Evolutionary conservation across 2,797 vertebrate species (phyloP).

Genomic region (Zalophus californianus): DNA sequence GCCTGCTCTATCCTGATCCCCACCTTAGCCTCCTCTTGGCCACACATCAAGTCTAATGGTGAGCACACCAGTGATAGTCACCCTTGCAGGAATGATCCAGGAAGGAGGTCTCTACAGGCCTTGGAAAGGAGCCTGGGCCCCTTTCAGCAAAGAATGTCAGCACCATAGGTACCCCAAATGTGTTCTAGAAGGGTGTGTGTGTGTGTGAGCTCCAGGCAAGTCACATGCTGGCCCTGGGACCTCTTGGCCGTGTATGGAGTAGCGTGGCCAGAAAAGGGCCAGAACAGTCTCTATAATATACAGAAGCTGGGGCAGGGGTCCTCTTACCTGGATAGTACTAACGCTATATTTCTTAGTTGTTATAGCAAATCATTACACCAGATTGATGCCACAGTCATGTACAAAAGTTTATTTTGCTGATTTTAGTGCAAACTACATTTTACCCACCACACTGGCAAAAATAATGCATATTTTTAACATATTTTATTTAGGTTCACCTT

Average conservation of each 20-base stretch:
- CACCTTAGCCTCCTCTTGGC: neutral
- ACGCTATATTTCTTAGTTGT: neutral
- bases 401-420: constrained; percentile 25
- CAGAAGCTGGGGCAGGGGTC: neutral
- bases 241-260: neutral
- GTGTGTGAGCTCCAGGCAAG: neutral
- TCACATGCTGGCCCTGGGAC: neutral
- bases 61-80: neutral
- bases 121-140: neutral
- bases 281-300: neutral
- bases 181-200: neutral
- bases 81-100: neutral
- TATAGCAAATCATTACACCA: neutral
- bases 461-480: neutral
- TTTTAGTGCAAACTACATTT: constrained; percentile 43
- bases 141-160: neutral
- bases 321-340: neutral
- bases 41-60: neutral
- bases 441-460: neutral
- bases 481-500: neutral
- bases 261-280: neutral
- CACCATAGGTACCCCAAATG: neutral
- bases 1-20: neutral
- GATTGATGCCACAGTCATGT: neutral
- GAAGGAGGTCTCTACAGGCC: neutral